Evolutionary conservation across 2,797 vertebrate species (phyloP).

Genomic region (Silurus lanzhouensis): DNA sequence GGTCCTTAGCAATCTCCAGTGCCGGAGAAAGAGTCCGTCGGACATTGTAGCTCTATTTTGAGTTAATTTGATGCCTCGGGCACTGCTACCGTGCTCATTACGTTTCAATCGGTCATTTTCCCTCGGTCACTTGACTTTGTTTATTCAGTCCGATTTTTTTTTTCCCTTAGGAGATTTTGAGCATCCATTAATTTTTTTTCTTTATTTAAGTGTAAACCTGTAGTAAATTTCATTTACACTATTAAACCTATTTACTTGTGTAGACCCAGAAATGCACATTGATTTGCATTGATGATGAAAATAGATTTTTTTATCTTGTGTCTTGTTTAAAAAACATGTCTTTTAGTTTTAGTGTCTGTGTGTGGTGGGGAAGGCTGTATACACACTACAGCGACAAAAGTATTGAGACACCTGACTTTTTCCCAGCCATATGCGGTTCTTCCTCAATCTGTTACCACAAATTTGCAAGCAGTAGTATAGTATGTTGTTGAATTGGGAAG

Average conservation of each 20-base stretch:
- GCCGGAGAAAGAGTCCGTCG: background rate
- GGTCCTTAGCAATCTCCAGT: background rate
- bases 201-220: no score
- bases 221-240: no score
- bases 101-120: background rate
- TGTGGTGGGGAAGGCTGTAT: no score
- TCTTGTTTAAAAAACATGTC: no score
- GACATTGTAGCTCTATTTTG: conserved; percentile 1
- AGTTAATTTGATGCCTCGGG: conserved; percentile 4
- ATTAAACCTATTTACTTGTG: background rate
- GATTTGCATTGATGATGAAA: background rate
- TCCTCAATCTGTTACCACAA: no score
- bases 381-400: no score
- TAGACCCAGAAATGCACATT: background rate
- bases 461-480: no score
- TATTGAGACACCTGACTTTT: no score
- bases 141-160: background rate
- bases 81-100: background rate
- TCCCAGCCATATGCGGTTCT: no score
- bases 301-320: no score
- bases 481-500: no score
- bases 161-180: background rate
- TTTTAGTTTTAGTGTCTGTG: no score
- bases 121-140: background rate
- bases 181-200: background rate